phyloP scores from a whole-genome alignment of 2,113 vertebrate species.

The Perccottus glenii region DNA sequence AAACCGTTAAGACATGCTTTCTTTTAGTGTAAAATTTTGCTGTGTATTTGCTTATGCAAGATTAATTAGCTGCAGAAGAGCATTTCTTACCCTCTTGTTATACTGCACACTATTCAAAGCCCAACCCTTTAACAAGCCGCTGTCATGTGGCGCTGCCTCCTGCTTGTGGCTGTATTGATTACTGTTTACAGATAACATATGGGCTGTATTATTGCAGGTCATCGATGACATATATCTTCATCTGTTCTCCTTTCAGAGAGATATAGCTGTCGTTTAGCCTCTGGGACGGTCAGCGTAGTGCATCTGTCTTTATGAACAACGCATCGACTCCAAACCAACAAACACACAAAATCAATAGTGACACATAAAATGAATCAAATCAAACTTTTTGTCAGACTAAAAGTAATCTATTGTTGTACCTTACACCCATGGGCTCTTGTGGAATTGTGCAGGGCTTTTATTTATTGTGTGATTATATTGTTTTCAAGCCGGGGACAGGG shows the following conservation, averaged over 20 bases:
- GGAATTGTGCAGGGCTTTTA: constrained; percentile 29
- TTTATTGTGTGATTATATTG: constrained; percentile 54
- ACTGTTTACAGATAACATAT: constrained; percentile 39
- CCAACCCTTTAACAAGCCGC: background rate
- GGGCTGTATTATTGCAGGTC: constrained; percentile 66
- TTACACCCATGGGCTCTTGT: constrained; percentile 10
- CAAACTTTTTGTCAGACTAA: constrained; percentile 15
- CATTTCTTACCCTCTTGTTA: too few species aligned
- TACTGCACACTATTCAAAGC: too few species aligned
- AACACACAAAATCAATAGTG: constrained; percentile 35
- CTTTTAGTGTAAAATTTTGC: too few species aligned
- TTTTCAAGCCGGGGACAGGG: constrained; percentile 16
- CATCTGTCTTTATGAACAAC: constrained; percentile 80
- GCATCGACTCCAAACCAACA: constrained; percentile 36
- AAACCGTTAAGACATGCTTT: too few species aligned
- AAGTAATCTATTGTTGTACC: constrained; percentile 35
- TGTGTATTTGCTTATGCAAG: too few species aligned
- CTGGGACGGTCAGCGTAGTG: constrained; percentile 64
- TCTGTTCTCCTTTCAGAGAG: constrained; percentile 78
- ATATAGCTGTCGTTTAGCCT: constrained; percentile 77
- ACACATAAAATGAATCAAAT: constrained; percentile 2
- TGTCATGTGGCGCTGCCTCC: background rate
- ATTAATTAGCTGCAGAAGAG: too few species aligned
- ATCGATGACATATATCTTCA: constrained; percentile 83
- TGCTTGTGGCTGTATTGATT: constrained; percentile 38